phyloP scores from a whole-genome alignment of 2,797 vertebrate species.

The Eutrigla gurnardus region DNA sequence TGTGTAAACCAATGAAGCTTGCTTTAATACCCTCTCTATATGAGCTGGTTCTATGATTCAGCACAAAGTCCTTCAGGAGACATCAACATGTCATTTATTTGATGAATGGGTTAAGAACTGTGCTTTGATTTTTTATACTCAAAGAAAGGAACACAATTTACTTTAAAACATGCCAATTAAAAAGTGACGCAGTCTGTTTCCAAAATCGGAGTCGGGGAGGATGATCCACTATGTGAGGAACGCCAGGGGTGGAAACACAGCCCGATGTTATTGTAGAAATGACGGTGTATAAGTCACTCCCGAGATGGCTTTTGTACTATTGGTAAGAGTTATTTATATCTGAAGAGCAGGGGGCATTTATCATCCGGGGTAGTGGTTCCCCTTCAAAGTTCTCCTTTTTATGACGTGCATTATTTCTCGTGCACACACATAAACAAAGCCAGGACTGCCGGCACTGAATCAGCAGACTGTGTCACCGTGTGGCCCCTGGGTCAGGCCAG shows the following conservation, averaged over 20 bases:
- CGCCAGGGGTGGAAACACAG: slow-evolving; percentile 67
- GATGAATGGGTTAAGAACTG: slow-evolving; percentile 1
- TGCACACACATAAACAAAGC: slow-evolving; percentile 89
- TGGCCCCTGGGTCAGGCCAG: slow-evolving; percentile 85
- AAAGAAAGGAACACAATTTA: slow-evolving; percentile 8
- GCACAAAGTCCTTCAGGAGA: slow-evolving; percentile 15
- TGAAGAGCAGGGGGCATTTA: slow-evolving; percentile 77
- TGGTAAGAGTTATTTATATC: slow-evolving; percentile 83
- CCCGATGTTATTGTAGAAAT: slow-evolving; percentile 78
- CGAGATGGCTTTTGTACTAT: slow-evolving; percentile 78
- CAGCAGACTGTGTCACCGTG: slow-evolving; percentile 88
- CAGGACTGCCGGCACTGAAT: slow-evolving; percentile 84
- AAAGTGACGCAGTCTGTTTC: slow-evolving; percentile 24
- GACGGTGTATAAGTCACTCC: slow-evolving; percentile 79
- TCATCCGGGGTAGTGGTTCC: slow-evolving; percentile 82
- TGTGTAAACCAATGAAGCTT: slow-evolving; percentile 54
- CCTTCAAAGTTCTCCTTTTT: slow-evolving; percentile 85
- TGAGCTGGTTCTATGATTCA: slow-evolving; percentile 25
- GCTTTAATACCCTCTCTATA: slow-evolving; percentile 22
- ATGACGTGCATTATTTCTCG: slow-evolving; percentile 91
- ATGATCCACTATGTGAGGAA: slow-evolving; percentile 65
- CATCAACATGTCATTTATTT: slow-evolving; percentile 13
- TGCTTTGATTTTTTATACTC: slow-evolving; percentile 5
- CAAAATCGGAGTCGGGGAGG: slow-evolving; percentile 42
- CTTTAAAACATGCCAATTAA: slow-evolving; percentile 25